Conservation (phyloP, 2,888 invertebrate species). For the Scaptomyza reducta region DNA sequence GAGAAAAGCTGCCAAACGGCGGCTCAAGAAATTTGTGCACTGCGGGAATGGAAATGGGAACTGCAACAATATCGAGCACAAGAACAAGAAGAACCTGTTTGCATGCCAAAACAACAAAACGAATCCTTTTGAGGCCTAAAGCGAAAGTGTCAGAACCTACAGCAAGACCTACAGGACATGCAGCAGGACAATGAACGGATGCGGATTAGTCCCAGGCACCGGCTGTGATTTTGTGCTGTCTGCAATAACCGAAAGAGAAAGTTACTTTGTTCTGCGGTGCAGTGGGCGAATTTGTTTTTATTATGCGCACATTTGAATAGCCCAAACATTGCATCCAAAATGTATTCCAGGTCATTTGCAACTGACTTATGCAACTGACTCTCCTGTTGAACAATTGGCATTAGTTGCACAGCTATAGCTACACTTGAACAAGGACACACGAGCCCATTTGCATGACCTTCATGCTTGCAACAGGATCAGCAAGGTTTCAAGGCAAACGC, state of each 20-base stretch:
- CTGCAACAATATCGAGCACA: not conserved
- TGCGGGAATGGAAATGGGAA: conserved; percentile 35
- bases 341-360: conserved; percentile 22
- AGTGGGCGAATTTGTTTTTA: conserved; percentile 44
- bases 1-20: conserved; percentile 41
- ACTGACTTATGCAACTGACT: conserved; percentile 61
- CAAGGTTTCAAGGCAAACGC: conserved; percentile 22
- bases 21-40: conserved; percentile 58
- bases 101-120: conserved; percentile 28
- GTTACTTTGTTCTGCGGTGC: conserved; percentile 54
- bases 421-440: conserved; percentile 53
- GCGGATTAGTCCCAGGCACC: conserved; percentile 52
- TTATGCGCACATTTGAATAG: conserved; percentile 55
- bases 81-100: conserved; percentile 44
- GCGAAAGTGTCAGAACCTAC: conserved; percentile 57
- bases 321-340: conserved; percentile 58
- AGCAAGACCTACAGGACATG: conserved; percentile 29
- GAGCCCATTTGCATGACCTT: conserved; percentile 31
- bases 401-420: conserved; percentile 55
- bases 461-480: conserved; percentile 20
- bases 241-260: conserved; percentile 63
- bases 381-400: conserved; percentile 35
- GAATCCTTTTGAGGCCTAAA: conserved; percentile 56
- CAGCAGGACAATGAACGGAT: conserved; percentile 34
- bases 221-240: conserved; percentile 34